phyloP scores from a whole-genome alignment of 2,888 invertebrate species.

The Idaea aversata region DNA sequence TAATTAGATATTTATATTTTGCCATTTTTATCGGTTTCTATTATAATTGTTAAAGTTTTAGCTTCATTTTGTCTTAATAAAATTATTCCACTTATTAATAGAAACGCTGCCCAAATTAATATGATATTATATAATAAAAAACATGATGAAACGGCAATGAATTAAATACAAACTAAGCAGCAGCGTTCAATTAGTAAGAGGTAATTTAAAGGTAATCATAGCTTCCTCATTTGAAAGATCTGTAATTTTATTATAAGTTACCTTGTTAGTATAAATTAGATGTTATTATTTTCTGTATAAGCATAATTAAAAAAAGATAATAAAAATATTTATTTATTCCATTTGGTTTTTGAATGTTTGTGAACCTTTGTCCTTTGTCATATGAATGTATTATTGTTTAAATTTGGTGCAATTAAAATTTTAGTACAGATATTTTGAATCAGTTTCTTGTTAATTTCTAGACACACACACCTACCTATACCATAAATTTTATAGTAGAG shows the following conservation, averaged over 20 bases:
- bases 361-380: constrained; percentile 26
- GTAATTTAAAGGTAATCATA: not conserved
- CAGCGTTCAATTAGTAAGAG: not conserved
- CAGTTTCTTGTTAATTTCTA: not conserved
- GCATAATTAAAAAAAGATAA: constrained; percentile 23
- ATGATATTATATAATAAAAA: too few relatives aligned
- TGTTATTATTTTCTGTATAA: constrained; percentile 26
- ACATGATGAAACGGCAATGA: too few relatives aligned
- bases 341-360: constrained; percentile 35
- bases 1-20: too few relatives aligned
- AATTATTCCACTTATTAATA: too few relatives aligned
- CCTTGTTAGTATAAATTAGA: constrained; percentile 4
- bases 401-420: constrained; percentile 14
- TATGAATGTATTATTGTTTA: constrained; percentile 9
- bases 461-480: not conserved
- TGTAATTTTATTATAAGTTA: not conserved
- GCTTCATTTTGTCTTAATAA: too few relatives aligned
- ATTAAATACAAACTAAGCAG: not conserved
- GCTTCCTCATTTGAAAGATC: not conserved
- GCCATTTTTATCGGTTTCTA: too few relatives aligned
- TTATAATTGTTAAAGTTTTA: too few relatives aligned
- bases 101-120: too few relatives aligned
- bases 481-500: not conserved
- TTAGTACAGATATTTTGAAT: not conserved
- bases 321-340: constrained; percentile 36